Evolutionary conservation across 2,113 vertebrate species (phyloP).

Genomic region (Castor canadensis): DNA sequence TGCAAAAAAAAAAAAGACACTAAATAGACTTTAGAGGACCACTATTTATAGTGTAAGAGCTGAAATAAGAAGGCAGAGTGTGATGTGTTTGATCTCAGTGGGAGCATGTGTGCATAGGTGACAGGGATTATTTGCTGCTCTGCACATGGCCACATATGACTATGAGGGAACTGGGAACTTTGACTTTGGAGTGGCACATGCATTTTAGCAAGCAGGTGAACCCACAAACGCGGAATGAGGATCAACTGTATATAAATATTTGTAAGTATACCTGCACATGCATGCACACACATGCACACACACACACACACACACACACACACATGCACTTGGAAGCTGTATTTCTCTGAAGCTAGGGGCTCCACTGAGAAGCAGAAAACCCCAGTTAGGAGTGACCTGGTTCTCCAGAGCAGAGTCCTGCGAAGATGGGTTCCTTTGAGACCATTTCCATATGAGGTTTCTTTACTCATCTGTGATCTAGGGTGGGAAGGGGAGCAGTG

Average conservation of each 20-base stretch:
- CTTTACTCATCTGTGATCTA: neutral
- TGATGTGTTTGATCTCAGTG: neutral
- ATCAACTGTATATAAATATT: neutral
- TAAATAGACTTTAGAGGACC: neutral
- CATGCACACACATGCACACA: neutral
- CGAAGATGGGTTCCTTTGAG: neutral
- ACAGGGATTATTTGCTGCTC: neutral
- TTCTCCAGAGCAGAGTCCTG: neutral
- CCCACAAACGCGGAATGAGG: neutral
- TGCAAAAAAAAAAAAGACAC: neutral
- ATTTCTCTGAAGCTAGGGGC: neutral
- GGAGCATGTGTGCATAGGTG: neutral
- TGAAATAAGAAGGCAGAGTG: neutral
- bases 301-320: neutral
- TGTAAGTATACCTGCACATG: too few species aligned
- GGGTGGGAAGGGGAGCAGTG: too few species aligned
- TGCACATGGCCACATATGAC: neutral
- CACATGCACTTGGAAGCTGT: neutral
- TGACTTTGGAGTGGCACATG: neutral
- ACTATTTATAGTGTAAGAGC: neutral
- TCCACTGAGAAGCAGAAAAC: neutral
- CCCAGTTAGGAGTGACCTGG: neutral
- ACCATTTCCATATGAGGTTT: neutral
- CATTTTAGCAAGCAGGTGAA: neutral
- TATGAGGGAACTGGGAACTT: neutral